These are phyloP conservation scores for Bombycilla garrulus DNA, from an alignment of 2,113 vertebrate genomes.

Conservation along the genomic window DNA sequence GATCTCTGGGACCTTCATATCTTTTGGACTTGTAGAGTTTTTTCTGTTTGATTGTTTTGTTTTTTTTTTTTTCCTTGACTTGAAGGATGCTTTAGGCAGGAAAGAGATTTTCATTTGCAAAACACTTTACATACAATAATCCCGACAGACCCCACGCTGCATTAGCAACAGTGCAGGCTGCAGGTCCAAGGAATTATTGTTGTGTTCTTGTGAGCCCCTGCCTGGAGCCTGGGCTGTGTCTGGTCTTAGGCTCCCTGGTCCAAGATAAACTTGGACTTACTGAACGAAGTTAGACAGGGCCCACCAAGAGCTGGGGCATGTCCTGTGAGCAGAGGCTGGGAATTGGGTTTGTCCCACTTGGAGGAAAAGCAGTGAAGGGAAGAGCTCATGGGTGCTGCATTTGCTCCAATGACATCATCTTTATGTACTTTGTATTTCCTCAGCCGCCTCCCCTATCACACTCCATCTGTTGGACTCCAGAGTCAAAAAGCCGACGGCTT, in stretches of 20 bases:
- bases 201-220: neutral
- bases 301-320: neutral
- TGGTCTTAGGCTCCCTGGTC: neutral
- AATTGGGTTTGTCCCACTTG: neutral
- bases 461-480: neutral
- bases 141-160: fast-evolving
- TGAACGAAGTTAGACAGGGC: neutral
- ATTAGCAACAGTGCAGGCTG: too few species aligned
- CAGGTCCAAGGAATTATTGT: neutral
- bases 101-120: neutral
- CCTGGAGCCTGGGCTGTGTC: neutral
- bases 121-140: neutral
- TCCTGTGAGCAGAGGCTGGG: neutral
- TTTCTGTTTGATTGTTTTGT: neutral
- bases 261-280: neutral
- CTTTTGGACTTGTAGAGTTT: neutral
- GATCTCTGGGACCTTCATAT: neutral
- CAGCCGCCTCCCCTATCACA: neutral
- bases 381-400: neutral
- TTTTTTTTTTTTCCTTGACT: neutral
- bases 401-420: neutral
- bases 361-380: neutral
- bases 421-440: neutral
- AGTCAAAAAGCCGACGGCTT: neutral
- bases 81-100: neutral